phyloP scores from a whole-genome alignment of 2,888 invertebrate genomes.

The Hirtodrosophila confusa region DNA sequence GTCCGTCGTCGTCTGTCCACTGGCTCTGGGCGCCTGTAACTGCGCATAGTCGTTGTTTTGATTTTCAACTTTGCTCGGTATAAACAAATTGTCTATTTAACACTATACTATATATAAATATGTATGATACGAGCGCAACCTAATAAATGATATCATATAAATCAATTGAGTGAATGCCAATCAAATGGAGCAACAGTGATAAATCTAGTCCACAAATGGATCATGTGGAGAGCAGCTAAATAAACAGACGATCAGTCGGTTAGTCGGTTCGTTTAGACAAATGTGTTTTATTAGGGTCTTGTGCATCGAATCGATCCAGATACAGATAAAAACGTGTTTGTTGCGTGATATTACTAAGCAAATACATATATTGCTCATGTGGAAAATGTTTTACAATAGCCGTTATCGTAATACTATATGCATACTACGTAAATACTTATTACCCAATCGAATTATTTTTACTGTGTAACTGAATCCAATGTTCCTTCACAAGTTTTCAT shows the following conservation, averaged over 20 bases:
- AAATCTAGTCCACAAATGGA: conserved; percentile 63
- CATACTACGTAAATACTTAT: too few relatives aligned
- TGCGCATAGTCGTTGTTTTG: conserved; percentile 7
- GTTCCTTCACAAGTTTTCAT: too few relatives aligned
- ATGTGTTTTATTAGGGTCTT: conserved; percentile 35
- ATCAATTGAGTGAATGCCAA: conserved; percentile 78
- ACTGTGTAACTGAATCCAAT: too few relatives aligned
- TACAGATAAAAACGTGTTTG: conserved; percentile 1
- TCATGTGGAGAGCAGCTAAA: conserved; percentile 37
- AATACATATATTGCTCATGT: too few relatives aligned
- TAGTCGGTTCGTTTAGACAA: conserved; percentile 32
- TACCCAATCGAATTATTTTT: too few relatives aligned
- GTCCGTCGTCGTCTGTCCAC: conserved; percentile 27
- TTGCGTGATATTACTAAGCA: not conserved
- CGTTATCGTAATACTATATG: too few relatives aligned
- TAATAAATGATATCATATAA: conserved; percentile 75
- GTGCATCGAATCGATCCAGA: conserved; percentile 13
- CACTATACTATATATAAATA: conserved; percentile 36
- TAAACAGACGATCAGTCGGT: conserved; percentile 38
- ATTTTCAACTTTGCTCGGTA: conserved; percentile 19
- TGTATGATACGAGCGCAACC: conserved; percentile 44
- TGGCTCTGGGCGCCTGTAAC: conserved; percentile 17
- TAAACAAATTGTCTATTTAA: conserved; percentile 75
- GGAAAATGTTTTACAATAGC: too few relatives aligned
- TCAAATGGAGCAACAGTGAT: conserved; percentile 71